Percentiles rank a stretch among this genome's conserved stretches.
Conservation (phyloP, 2,888 invertebrate genomes). For the Leptodirus hochenwartii region DNA sequence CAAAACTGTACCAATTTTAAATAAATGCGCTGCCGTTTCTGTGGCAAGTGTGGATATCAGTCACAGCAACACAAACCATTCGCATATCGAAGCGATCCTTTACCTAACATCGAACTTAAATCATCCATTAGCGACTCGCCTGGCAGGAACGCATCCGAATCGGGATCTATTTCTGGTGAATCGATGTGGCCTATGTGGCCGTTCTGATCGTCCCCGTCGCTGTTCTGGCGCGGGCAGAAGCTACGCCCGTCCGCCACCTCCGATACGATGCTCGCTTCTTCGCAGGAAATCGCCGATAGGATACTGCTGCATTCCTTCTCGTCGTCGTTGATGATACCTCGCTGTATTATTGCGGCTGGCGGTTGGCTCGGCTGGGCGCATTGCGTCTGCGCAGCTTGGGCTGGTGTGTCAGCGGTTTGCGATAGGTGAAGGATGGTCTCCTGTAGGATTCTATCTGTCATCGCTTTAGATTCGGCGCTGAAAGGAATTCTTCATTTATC, state of each 20-base stretch:
- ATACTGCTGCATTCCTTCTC: constrained; percentile 41
- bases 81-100: too few relatives aligned
- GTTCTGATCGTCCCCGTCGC: constrained; percentile 28
- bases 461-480: constrained; percentile 12
- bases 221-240: constrained; percentile 27
- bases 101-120: constrained; percentile 25
- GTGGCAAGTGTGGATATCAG: too few relatives aligned
- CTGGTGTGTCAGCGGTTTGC: constrained; percentile 11
- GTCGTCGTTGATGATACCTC: constrained; percentile 26
- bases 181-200: constrained; percentile 61
- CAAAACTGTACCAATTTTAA: too few relatives aligned
- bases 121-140: constrained; percentile 67
- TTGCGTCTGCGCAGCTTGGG: constrained; percentile 21
- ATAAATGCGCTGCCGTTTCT: too few relatives aligned
- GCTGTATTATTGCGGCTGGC: constrained; percentile 9
- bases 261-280: constrained; percentile 51
- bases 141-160: constrained; percentile 54
- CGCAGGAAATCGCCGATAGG: constrained; percentile 43
- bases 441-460: constrained; percentile 19
- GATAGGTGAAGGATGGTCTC: constrained; percentile 12
- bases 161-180: constrained; percentile 63
- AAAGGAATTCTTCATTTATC: constrained; percentile 6
- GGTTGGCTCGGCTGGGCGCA: constrained; percentile 4
- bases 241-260: constrained; percentile 37
- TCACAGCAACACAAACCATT: too few relatives aligned